Evolutionary conservation across 2,113 vertebrate species (phyloP).

Genomic region (Plecturocebus donacophilus): DNA sequence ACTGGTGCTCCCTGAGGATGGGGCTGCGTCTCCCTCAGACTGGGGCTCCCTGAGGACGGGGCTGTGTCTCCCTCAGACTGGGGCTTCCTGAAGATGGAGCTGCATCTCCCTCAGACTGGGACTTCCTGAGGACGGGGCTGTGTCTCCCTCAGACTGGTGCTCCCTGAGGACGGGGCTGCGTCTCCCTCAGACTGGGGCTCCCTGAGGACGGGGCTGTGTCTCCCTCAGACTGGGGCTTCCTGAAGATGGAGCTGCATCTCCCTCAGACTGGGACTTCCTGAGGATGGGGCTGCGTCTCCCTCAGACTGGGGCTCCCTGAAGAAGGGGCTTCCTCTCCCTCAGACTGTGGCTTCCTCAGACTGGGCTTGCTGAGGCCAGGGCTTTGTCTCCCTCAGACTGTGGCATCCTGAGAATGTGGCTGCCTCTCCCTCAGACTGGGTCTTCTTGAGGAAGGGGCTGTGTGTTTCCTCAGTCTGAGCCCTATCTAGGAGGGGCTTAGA

Average conservation of each 20-base stretch:
- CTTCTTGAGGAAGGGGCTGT: background rate
- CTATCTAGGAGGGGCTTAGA: background rate
- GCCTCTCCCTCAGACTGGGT: background rate
- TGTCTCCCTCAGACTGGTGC: background rate
- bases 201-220: too few species aligned
- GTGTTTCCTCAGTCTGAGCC: background rate
- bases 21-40: background rate
- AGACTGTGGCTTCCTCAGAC: too few species aligned
- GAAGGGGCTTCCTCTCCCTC: too few species aligned
- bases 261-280: too few species aligned
- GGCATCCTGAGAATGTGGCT: fast-evolving
- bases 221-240: background rate
- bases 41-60: background rate
- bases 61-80: background rate
- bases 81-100: background rate
- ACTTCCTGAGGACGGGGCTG: background rate
- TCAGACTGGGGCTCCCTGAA: background rate
- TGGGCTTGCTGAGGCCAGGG: too few species aligned
- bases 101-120: background rate
- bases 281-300: fast-evolving
- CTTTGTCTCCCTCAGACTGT: too few species aligned
- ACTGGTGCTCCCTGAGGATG: fast-evolving
- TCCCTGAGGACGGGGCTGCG: too few species aligned
- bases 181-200: background rate
- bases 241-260: too few species aligned